phyloP scores from a whole-genome alignment of 2,888 invertebrate species.

The Cephalotes varians region DNA sequence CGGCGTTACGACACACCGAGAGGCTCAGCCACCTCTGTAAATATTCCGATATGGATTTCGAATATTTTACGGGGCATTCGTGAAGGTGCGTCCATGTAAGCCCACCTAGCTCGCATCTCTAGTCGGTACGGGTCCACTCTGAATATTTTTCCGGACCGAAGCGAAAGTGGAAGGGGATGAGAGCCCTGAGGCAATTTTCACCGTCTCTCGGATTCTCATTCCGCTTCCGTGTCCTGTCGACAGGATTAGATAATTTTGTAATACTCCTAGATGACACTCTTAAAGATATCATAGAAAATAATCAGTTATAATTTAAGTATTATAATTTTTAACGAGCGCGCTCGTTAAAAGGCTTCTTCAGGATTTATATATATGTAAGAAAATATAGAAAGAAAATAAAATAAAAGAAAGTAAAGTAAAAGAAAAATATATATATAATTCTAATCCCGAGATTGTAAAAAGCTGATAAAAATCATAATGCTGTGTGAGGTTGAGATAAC shows the following conservation, averaged over 20 bases:
- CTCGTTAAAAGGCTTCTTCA: not conserved
- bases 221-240: conserved; percentile 55
- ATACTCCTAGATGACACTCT: conserved; percentile 46
- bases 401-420: not conserved
- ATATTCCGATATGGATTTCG: conserved; percentile 75
- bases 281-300: conserved; percentile 62
- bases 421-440: not conserved
- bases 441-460: not conserved
- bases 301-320: conserved; percentile 59
- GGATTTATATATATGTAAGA: too few species aligned
- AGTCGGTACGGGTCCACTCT: conserved; percentile 63
- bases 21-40: conserved; percentile 70
- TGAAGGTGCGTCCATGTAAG: conserved; percentile 30
- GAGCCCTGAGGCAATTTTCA: conserved; percentile 73
- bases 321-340: conserved; percentile 33
- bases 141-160: conserved; percentile 67
- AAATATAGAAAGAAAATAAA: too few species aligned
- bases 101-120: conserved; percentile 10
- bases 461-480: not conserved
- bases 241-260: conserved; percentile 64
- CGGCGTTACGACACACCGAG: conserved; percentile 61
- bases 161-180: conserved; percentile 42
- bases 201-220: conserved; percentile 66
- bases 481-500: not conserved
- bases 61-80: conserved; percentile 71